Base-by-base conservation (phyloP, 2,797 vertebrate species). In the Takifugu ocellatus region DNA sequence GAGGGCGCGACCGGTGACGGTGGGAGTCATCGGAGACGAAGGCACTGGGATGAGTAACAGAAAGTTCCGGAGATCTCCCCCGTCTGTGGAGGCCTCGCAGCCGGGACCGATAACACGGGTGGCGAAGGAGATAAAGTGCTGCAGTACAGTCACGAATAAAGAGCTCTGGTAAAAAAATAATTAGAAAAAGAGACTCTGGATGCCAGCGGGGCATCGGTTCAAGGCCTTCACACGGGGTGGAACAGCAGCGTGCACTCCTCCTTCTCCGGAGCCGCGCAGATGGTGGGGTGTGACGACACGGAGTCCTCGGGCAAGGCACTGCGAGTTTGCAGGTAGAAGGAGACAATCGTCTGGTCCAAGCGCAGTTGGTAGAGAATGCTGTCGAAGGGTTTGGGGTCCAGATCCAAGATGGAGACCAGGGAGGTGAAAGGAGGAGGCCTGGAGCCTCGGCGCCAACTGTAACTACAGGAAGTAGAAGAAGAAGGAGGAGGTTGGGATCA, bases 341-440 rank as follows among this genome's bases (percentile, higher is more conserved):
- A 94, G 51, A 96, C 94, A 1, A 99, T 96, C 87, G 94, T 95
- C 79, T 91, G 90, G 67, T 99, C 97, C 1, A 98, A 88, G 51
- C 92, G 93, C 81, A 94, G 88, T 88, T 99, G 97, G 59, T 95
- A 91, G 33, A 92, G 92, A 66, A 99, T 94, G 86, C 92, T 94
- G 70, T 97, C 94, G 0, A 96, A 95, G 0, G 94, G 95, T 74
- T 99, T 99, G 1, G 97, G 94, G 76, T 99, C 97, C 6, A 99
- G 84, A 71, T 99, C 97, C 88, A 99, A 79, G 78, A 98, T 94
- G 63, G 97, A 96, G 63, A 95, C 91, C 0, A 93, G 95, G 82
- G 91, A 94, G 11, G 92, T 92, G 65, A 99, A 93, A 44, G 92
- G 87, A 49, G 93, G 91, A 63, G 76, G 61, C 61, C 81, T 70